phyloP scores from a whole-genome alignment of 2,113 vertebrate species.

The Phylloscopus trochiloides region DNA sequence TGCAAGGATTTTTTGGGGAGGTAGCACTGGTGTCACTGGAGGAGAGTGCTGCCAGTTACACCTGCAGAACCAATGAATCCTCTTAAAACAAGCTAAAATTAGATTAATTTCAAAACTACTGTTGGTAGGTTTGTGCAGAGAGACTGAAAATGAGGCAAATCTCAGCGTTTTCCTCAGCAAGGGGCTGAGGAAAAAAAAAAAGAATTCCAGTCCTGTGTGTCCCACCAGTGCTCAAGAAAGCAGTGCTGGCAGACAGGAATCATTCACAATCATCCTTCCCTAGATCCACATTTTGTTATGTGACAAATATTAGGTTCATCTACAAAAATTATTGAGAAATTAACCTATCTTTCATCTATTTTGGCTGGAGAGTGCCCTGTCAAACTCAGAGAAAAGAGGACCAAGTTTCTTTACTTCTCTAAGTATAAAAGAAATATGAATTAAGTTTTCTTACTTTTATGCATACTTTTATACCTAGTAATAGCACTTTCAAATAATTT shows the following conservation, averaged over 20 bases:
- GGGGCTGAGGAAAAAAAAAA: not conserved
- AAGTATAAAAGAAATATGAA: not conserved
- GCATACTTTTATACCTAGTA: not conserved
- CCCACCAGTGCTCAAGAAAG: not conserved
- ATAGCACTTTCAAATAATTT: not conserved
- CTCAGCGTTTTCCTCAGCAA: not conserved
- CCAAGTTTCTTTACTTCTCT: not conserved
- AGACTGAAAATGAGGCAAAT: not conserved
- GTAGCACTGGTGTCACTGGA: not conserved
- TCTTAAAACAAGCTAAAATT: not conserved
- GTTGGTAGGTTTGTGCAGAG: not conserved
- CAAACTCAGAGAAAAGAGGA: not conserved
- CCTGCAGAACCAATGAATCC: not conserved
- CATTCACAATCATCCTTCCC: not conserved
- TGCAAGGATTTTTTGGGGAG: not conserved
- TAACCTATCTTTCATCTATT: not conserved
- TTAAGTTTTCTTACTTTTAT: not conserved
- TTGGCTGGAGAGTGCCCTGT: not conserved
- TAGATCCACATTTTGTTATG: not conserved
- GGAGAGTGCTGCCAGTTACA: not conserved
- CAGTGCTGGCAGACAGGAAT: rapidly evolving
- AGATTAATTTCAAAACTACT: not conserved
- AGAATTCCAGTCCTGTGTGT: not conserved
- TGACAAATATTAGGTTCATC: not conserved
- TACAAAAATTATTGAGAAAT: not conserved